Evolutionary conservation across 2,888 invertebrate genomes (phyloP).

Genomic region (Apodemia mormo): DNA sequence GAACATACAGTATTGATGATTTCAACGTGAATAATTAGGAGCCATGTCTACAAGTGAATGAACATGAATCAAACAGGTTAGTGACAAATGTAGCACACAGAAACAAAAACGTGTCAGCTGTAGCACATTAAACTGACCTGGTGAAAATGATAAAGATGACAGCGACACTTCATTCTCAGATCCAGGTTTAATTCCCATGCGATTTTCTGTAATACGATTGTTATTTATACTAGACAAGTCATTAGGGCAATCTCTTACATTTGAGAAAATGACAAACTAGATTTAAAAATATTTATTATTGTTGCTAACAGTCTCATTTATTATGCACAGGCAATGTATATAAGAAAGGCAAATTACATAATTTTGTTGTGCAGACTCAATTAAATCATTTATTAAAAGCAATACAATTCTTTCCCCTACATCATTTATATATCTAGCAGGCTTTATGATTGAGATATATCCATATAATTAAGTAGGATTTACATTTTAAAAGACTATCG

Average conservation of each 20-base stretch:
- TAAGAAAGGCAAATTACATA: too few relatives aligned
- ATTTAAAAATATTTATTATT: not conserved
- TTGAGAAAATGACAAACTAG: not conserved
- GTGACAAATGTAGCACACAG: conserved; percentile 78
- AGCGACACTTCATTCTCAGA: conserved; percentile 79
- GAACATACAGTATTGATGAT: conserved; percentile 10
- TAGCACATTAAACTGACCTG: conserved; percentile 80
- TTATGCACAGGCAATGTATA: too few relatives aligned
- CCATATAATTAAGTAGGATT: too few relatives aligned
- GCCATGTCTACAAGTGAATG: conserved; percentile 25
- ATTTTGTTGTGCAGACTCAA: too few relatives aligned
- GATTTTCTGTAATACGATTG: conserved; percentile 78
- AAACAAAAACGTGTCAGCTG: conserved; percentile 69
- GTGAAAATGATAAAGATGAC: conserved; percentile 78
- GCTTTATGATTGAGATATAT: too few relatives aligned
- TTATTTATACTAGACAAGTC: conserved; percentile 23
- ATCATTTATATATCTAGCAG: too few relatives aligned
- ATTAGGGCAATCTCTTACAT: conserved; percentile 6
- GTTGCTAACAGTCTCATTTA: not conserved
- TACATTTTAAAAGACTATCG: too few relatives aligned
- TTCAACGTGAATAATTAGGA: conserved; percentile 23
- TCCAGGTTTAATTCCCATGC: conserved; percentile 78
- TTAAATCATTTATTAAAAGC: too few relatives aligned
- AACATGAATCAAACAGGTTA: conserved; percentile 56
- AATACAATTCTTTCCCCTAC: too few relatives aligned